phyloP scores from a whole-genome alignment of 2,113 vertebrate genomes.

The Panurus biarmicus region DNA sequence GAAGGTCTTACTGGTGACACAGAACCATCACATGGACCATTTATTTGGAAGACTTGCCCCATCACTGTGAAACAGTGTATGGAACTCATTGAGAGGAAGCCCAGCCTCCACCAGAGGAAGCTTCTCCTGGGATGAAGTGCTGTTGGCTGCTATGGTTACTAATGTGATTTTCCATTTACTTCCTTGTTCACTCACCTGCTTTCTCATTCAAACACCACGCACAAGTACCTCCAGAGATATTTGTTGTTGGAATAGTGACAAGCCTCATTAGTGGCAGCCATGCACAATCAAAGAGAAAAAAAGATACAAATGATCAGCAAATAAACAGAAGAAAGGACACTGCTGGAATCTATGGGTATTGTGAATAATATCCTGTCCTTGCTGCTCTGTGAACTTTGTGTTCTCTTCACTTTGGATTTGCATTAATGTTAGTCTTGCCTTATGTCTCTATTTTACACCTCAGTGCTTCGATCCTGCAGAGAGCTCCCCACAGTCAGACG shows the following conservation, averaged over 20 bases:
- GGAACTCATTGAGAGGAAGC: background rate
- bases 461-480: background rate
- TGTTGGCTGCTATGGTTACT: constrained; percentile 51
- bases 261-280: background rate
- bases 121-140: background rate
- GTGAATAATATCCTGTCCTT: background rate
- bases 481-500: background rate
- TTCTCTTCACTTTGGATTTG: constrained; percentile 30
- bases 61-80: background rate
- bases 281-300: background rate
- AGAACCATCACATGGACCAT: background rate
- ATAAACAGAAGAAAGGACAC: background rate
- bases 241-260: background rate
- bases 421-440: constrained; percentile 15
- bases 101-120: background rate
- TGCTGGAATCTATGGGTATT: background rate
- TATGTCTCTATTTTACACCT: constrained; percentile 47
- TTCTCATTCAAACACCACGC: background rate
- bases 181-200: constrained; percentile 14
- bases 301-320: background rate
- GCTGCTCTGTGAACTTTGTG: background rate
- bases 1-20: background rate
- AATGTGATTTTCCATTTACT: constrained; percentile 5
- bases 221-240: background rate
- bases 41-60: background rate